Conservation (phyloP, 2,888 invertebrate species). For the Hemistola chrysoprasaria region DNA sequence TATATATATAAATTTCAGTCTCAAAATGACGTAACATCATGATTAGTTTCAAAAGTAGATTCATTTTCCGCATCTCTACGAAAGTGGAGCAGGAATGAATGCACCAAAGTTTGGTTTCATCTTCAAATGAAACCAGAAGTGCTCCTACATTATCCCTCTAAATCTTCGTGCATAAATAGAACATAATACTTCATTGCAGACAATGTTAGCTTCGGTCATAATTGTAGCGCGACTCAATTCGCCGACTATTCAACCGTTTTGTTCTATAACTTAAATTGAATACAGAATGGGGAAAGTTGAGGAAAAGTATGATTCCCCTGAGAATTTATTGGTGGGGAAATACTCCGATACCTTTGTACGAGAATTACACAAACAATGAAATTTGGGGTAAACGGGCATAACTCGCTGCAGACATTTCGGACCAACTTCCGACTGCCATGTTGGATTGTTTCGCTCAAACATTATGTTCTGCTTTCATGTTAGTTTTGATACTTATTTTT, state of each 20-base stretch:
- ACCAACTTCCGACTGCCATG: slow-evolving; percentile 11
- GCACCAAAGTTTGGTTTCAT: no score
- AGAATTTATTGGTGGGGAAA: slow-evolving; percentile 30
- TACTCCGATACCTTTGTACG: slow-evolving; percentile 27
- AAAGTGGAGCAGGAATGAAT: no score
- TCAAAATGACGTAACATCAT: no score
- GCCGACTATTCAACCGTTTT: slow-evolving; percentile 24
- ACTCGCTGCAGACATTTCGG: slow-evolving; percentile 16
- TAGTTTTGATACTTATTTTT: background rate
- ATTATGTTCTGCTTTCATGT: background rate
- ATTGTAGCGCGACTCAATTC: slow-evolving; percentile 5
- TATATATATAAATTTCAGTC: no score
- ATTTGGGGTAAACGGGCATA: slow-evolving; percentile 20
- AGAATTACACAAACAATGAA: slow-evolving; percentile 23
- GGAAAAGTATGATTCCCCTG: slow-evolving; percentile 29
- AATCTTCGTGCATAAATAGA: no score
- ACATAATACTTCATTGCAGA: no score
- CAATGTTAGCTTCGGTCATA: background rate
- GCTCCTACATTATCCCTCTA: no score
- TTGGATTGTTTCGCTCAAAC: slow-evolving; percentile 3
- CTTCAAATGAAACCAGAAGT: no score
- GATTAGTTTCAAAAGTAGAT: no score
- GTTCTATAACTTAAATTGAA: slow-evolving; percentile 42
- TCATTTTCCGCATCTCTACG: no score
- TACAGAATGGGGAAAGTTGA: slow-evolving; percentile 39